Conservation (phyloP, 2,797 vertebrate species). For the Phoeniculus purpureus region DNA sequence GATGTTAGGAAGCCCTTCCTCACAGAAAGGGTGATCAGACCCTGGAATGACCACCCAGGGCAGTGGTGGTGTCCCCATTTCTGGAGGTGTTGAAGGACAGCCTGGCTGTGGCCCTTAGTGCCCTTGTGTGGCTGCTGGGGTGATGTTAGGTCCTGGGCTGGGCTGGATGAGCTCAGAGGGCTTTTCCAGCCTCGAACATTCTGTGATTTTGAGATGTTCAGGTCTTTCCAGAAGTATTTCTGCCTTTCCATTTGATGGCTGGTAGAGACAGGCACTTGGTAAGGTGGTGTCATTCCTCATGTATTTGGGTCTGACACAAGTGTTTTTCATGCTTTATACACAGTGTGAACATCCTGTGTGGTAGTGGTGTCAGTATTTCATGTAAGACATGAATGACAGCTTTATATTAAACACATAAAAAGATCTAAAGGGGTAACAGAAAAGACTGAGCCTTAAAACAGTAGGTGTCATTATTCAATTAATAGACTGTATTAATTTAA, state of each 20-base stretch:
- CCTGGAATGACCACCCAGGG: too few species aligned
- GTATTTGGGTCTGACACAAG: background rate
- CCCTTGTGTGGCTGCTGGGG: too few species aligned
- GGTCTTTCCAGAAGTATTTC: background rate
- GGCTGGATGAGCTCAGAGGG: too few species aligned
- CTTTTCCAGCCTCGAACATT: too few species aligned
- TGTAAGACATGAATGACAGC: background rate
- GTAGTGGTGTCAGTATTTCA: background rate
- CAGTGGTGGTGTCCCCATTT: too few species aligned
- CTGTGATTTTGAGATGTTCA: background rate
- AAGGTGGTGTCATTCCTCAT: background rate
- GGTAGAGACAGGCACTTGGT: background rate
- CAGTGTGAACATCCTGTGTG: background rate
- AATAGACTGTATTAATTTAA: background rate
- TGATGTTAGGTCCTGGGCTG: too few species aligned
- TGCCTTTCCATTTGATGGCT: background rate
- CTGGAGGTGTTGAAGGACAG: too few species aligned
- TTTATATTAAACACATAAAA: background rate
- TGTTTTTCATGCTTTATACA: background rate
- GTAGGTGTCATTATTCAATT: background rate
- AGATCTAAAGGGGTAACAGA: background rate
- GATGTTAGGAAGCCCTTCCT: too few species aligned
- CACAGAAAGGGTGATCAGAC: too few species aligned
- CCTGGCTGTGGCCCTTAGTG: too few species aligned
- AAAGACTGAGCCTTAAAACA: background rate